These are phyloP conservation scores for Netta rufina DNA, from an alignment of 2,797 vertebrate species.

Conservation along the genomic window DNA sequence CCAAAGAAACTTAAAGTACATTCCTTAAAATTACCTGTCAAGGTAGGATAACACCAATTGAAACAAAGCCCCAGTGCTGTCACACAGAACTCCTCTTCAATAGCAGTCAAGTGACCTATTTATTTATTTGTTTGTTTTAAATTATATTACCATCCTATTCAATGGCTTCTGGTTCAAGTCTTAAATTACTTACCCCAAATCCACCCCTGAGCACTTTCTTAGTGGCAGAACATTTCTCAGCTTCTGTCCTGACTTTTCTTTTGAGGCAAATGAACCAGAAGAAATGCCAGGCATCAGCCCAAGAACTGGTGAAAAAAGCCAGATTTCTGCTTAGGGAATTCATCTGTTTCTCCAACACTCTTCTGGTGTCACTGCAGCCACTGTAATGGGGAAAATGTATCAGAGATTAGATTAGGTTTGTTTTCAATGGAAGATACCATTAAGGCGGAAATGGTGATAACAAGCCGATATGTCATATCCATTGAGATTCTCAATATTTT, in stretches of 20 bases:
- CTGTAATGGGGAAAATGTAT: constrained; percentile 11
- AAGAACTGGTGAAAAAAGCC: neutral
- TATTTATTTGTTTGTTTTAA: neutral
- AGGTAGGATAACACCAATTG: neutral
- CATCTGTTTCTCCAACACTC: neutral
- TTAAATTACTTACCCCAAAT: neutral
- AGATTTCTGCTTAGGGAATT: neutral
- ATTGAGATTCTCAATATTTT: neutral
- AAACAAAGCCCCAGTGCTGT: neutral
- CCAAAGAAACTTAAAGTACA: neutral
- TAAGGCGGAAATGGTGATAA: neutral
- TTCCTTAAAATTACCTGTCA: neutral
- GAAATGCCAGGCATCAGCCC: neutral
- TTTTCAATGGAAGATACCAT: neutral
- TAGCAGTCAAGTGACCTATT: neutral
- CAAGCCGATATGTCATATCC: neutral
- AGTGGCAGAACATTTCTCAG: neutral
- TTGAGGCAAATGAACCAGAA: neutral
- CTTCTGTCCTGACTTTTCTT: neutral
- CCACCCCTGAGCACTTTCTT: neutral
- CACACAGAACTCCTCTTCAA: neutral
- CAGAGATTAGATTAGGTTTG: neutral
- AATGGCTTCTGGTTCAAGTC: neutral
- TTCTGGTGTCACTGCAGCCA: constrained; percentile 12
- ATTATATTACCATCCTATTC: neutral